Conservation (phyloP, 2,113 vertebrate genomes). For the Hippocampus barbouri region DNA sequence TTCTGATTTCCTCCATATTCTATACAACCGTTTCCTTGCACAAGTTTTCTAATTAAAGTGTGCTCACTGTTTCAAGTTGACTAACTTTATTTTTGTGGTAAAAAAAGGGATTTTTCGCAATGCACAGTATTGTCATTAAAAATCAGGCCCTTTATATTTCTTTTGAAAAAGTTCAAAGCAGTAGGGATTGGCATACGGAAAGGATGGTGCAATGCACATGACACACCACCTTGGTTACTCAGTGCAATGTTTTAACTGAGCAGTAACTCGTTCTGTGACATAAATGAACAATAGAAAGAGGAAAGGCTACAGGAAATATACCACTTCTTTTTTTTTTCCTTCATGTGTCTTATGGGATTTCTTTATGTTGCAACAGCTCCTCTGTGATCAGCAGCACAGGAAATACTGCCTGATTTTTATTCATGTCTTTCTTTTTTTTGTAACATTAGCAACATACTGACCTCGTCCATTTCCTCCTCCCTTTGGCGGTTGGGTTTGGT, state of each 20-base stretch:
- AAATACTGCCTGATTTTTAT: conserved; percentile 4
- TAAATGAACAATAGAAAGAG: conserved; percentile 53
- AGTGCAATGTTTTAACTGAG: conserved; percentile 48
- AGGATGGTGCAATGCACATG: conserved; percentile 71
- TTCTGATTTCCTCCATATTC: background rate
- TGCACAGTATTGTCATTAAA: conserved; percentile 60
- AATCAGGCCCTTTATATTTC: conserved; percentile 62
- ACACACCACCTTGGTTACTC: conserved; percentile 63
- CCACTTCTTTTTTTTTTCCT: conserved; percentile 6
- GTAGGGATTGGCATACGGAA: conserved; percentile 63
- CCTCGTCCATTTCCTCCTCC: conserved; percentile 93
- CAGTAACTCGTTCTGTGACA: conserved; percentile 47
- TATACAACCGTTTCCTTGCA: background rate
- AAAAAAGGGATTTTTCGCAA: conserved; percentile 51
- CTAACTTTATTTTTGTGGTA: conserved; percentile 38
- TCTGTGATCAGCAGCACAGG: conserved; percentile 28
- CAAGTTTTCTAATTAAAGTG: conserved; percentile 18
- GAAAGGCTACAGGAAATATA: conserved; percentile 45
- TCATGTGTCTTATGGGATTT: background rate
- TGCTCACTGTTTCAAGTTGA: conserved; percentile 10
- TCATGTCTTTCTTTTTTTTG: background rate
- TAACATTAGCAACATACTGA: conserved; percentile 52
- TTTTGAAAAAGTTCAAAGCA: conserved; percentile 72
- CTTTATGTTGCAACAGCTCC: conserved; percentile 43
- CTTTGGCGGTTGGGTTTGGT: conserved; percentile 92